Base-by-base conservation (phyloP, 2,888 invertebrate genomes). In the Zhuqinia jingwanae region DNA sequence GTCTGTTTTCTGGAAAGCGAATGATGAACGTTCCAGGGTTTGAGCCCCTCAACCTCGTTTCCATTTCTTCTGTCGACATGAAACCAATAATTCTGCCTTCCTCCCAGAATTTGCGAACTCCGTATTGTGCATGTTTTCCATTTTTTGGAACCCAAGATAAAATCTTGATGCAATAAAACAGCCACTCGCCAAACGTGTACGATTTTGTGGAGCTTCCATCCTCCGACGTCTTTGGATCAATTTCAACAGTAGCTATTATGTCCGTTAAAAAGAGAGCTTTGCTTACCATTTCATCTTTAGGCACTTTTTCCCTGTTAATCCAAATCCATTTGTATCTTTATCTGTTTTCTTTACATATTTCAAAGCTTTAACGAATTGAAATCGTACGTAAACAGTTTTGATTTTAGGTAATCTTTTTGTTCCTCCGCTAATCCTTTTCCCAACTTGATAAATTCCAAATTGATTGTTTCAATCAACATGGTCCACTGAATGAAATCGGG, bases 21-120 rank as follows among this genome's bases (percentile, higher is more conserved):
- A 88, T 22, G 0, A 88, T 45, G 27, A 88, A 88, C 0, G 82
- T 88, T 17, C 88, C 88, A 30, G 60, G 42, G 8, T 5, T 10
- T 2, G 75, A 25, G 0, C 45, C 53, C 17, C 22, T 53, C 63
- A 87, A 25, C 22, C 27, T 11, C 0, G 17, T 22, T 22, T 80
- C 25, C 50, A 76, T 13, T 13, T 81, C 36, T 15, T 60, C 50
- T n/a, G 76, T 53, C 0, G 75, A 36, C 15, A 87, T 87, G 70
- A 85, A 85, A 10, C 87, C 87, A 0, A 60, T 56, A 3, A 87
- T 81, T 25, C 45, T 76, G 17, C 65, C 77, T 6, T 75, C 77
- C n/a, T 53, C 36, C 87, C 87, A 87, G 6, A 76, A 25, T 8
- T 77, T 36, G 8, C n/a, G 53, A 20, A 76, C 8, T n/a, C 68